Conservation (phyloP, 2,113 vertebrate genomes). For the Sinocyclocheilus anophthalmus region DNA sequence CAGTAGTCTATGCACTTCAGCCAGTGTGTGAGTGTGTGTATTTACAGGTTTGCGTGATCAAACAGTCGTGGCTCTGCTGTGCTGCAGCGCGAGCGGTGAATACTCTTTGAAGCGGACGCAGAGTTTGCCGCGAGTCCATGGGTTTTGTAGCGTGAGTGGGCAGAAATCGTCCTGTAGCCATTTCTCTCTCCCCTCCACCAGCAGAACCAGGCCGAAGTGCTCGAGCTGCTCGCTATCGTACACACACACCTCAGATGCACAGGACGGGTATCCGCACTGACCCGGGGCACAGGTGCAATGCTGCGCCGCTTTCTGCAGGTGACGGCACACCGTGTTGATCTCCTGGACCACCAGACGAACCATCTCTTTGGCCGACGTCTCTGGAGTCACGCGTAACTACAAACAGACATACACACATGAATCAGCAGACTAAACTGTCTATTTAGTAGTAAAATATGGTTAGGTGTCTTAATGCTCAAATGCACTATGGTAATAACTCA, state of each 20-base stretch:
- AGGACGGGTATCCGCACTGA: conserved; percentile 72
- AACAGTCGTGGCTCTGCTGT: conserved; percentile 83
- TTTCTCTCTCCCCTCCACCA: conserved; percentile 76
- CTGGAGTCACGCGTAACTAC: conserved; percentile 82
- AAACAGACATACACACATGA: neutral
- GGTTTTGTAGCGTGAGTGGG: conserved; percentile 82
- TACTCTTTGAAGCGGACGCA: conserved; percentile 86
- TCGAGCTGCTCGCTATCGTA: conserved; percentile 82
- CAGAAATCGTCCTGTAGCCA: conserved; percentile 87
- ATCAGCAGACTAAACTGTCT: neutral
- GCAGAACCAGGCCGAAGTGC: conserved; percentile 85
- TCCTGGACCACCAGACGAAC: conserved; percentile 87
- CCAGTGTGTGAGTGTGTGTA: neutral
- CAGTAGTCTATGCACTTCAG: conserved; percentile 1
- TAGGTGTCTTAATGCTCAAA: neutral
- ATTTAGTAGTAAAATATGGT: neutral
- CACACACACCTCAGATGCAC: conserved; percentile 64
- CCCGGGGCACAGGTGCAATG: conserved; percentile 67
- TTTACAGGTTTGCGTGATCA: conserved; percentile 65
- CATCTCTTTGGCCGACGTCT: conserved; percentile 81
- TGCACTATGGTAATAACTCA: neutral
- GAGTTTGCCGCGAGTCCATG: conserved; percentile 81
- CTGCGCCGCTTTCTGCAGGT: conserved; percentile 62
- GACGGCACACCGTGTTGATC: conserved; percentile 78
- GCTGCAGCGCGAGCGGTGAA: conserved; percentile 82